These are phyloP conservation scores for Tholera decimalis DNA, from an alignment of 2,888 invertebrate species.

Conservation along the genomic window DNA sequence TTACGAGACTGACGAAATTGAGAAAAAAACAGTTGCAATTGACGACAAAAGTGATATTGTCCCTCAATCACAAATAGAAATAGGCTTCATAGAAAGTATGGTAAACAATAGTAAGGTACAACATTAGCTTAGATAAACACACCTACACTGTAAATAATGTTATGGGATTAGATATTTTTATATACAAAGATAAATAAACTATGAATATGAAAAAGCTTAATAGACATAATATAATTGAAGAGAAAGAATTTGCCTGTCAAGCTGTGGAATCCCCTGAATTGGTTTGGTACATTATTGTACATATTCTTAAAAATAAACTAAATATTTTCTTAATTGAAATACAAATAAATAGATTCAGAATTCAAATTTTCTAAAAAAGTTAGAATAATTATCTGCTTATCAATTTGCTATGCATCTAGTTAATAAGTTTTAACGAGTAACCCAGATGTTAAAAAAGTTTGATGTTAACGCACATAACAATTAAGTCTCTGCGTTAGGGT, in stretches of 20 bases:
- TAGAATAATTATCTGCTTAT: no score
- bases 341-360: no score
- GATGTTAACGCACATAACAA: no score
- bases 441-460: no score
- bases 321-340: no score
- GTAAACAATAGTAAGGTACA: constrained; percentile 82
- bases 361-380: no score
- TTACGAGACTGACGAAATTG: constrained; percentile 84
- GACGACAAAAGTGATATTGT: constrained; percentile 70
- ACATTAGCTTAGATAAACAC: constrained; percentile 51
- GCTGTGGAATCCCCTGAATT: neutral
- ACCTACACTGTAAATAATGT: constrained; percentile 54
- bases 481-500: no score
- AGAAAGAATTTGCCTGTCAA: neutral
- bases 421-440: no score
- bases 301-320: no score
- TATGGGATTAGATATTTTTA: constrained; percentile 45
- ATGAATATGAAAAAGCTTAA: constrained; percentile 27
- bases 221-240: constrained; percentile 21
- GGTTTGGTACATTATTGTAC: no score
- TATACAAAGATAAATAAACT: constrained; percentile 28
- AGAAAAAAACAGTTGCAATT: constrained; percentile 68
- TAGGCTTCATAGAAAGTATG: constrained; percentile 86
- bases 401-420: no score
- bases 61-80: constrained; percentile 83